Conservation (phyloP, 2,888 invertebrate species). For the Resseliella maxima region DNA sequence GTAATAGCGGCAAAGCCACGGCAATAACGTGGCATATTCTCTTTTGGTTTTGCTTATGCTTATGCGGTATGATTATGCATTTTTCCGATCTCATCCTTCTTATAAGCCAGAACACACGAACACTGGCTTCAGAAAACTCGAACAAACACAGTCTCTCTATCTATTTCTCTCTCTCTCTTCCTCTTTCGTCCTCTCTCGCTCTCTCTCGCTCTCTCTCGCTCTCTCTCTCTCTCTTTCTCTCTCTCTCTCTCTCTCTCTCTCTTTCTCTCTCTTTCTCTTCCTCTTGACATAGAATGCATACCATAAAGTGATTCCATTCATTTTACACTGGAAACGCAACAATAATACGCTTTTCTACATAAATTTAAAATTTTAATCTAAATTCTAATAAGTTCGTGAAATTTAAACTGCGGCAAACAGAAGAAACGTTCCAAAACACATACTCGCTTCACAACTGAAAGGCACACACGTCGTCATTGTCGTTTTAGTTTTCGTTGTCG, state of each 20-base stretch:
- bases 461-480: constrained; percentile 43
- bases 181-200: too few species aligned
- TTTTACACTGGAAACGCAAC: constrained; percentile 51
- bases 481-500: constrained; percentile 42
- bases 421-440: constrained; percentile 37
- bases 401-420: constrained; percentile 55
- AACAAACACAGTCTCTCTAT: too few species aligned
- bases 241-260: too few species aligned
- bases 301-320: not conserved
- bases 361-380: constrained; percentile 55
- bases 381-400: constrained; percentile 54
- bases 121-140: not conserved
- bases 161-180: too few species aligned
- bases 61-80: constrained; percentile 54
- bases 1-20: constrained; percentile 8
- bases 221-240: too few species aligned
- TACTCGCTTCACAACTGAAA: not conserved
- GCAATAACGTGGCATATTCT: not conserved
- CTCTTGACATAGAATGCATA: not conserved
- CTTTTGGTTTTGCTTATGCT: constrained; percentile 15
- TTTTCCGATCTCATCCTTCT: constrained; percentile 37
- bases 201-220: too few species aligned
- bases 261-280: too few species aligned
- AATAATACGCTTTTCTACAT: constrained; percentile 55
- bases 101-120: not conserved